Percentiles rank a stretch among this genome's conserved stretches.
Evolutionary conservation across 2,797 vertebrate genomes (phyloP).

Genomic region (Urophycis tenuis): DNA sequence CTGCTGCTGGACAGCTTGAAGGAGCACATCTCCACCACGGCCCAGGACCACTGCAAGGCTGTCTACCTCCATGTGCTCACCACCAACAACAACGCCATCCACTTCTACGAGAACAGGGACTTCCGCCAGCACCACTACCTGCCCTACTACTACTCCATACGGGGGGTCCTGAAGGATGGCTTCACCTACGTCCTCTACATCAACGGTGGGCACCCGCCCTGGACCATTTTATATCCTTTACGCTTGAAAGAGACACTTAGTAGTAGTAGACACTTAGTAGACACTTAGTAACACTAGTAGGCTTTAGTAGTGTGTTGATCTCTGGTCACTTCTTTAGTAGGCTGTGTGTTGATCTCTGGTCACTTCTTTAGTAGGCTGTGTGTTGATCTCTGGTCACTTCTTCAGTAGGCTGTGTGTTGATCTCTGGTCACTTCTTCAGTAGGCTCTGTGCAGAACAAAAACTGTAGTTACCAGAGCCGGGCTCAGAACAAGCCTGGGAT

Average conservation of each 20-base stretch:
- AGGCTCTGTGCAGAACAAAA: no score
- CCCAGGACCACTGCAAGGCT: conserved; percentile 98
- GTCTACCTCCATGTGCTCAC: conserved; percentile 98
- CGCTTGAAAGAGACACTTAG: background rate
- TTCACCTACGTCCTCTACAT: conserved; percentile 98
- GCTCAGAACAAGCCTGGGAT: background rate
- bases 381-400: no score
- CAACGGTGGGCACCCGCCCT: conserved; percentile 96
- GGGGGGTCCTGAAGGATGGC: conserved; percentile 95
- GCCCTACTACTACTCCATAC: conserved; percentile 98
- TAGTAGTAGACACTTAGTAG: no score
- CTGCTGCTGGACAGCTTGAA: conserved; percentile 96
- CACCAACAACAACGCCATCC: conserved; percentile 95
- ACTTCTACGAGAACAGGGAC: conserved; percentile 98
- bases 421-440: no score
- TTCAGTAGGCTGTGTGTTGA: no score
- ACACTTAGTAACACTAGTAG: no score
- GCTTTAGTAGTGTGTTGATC: no score
- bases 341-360: background rate
- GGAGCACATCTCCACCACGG: conserved; percentile 93
- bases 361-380: background rate
- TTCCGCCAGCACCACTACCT: conserved; percentile 98
- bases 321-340: background rate
- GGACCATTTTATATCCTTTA: conserved; percentile 99
- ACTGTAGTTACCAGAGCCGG: no score